Conservation (phyloP, 2,888 invertebrate species). For the Tryphoninae sp. region DNA sequence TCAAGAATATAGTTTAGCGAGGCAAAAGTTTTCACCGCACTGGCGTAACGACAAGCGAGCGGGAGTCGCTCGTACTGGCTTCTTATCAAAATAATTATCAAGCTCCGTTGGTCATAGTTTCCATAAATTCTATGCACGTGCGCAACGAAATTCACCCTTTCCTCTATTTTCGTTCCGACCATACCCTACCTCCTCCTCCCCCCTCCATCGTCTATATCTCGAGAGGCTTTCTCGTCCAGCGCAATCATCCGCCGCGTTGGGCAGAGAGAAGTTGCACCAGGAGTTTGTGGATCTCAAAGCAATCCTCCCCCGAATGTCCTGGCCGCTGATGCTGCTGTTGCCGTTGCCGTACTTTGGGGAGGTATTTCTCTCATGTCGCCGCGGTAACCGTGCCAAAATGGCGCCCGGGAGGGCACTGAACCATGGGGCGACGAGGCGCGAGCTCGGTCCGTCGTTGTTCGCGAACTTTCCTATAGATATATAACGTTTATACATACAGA, state of each 20-base stretch:
- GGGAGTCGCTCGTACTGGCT: slow-evolving; percentile 2
- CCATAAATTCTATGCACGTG: slow-evolving; percentile 15
- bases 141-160: not conserved
- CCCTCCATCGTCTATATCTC: slow-evolving; percentile 47
- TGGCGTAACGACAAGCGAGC: not conserved
- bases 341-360: slow-evolving; percentile 2
- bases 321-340: slow-evolving; percentile 8
- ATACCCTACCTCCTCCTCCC: slow-evolving; percentile 23
- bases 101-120: slow-evolving; percentile 32
- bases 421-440: slow-evolving; percentile 30
- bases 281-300: slow-evolving; percentile 52
- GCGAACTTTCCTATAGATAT: slow-evolving; percentile 49
- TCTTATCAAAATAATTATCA: slow-evolving; percentile 60
- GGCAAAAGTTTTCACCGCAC: slow-evolving; percentile 15
- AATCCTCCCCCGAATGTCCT: slow-evolving; percentile 24
- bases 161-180: not conserved
- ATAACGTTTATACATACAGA: slow-evolving; percentile 11
- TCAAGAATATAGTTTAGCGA: slow-evolving; percentile 39
- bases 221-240: slow-evolving; percentile 51
- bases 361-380: slow-evolving; percentile 55
- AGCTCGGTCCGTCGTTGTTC: slow-evolving; percentile 63
- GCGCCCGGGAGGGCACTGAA: slow-evolving; percentile 57
- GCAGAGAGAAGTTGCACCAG: slow-evolving; percentile 69
- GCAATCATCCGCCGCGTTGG: slow-evolving; percentile 46
- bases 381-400: slow-evolving; percentile 62